These are phyloP conservation scores for Podabrus alpinus DNA, from an alignment of 2,888 invertebrate genomes.

Conservation along the genomic window DNA sequence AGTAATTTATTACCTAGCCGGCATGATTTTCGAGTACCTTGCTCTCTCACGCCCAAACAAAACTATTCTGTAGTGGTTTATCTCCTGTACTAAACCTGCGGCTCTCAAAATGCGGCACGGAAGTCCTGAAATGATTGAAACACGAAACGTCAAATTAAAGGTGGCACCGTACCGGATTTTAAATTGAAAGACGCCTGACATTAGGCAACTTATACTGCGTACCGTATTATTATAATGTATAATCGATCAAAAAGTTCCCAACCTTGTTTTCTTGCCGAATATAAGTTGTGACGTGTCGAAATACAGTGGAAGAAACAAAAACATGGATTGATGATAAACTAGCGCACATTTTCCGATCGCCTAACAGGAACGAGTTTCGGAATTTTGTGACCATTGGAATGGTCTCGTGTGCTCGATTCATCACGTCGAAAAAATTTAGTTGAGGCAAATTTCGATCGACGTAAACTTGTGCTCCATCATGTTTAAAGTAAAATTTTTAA, in stretches of 20 bases:
- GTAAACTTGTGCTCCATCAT: background rate
- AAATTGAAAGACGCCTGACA: background rate
- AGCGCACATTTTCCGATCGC: background rate
- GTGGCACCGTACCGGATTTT: background rate
- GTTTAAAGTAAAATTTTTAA: background rate
- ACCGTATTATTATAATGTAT: background rate
- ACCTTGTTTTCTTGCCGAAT: background rate
- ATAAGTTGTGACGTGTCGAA: background rate
- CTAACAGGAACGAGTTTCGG: background rate
- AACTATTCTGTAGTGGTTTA: no score
- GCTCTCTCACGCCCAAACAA: no score
- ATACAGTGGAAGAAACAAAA: background rate
- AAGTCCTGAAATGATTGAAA: background rate
- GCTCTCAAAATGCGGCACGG: background rate
- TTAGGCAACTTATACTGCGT: background rate
- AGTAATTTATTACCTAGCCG: no score
- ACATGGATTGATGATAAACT: background rate
- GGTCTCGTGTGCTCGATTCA: background rate
- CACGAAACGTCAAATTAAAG: no score
- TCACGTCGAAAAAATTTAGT: background rate
- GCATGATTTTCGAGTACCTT: no score
- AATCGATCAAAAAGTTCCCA: background rate
- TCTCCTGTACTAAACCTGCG: background rate
- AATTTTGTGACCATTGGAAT: background rate
- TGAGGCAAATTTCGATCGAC: background rate